Evolutionary conservation across 2,797 vertebrate species (phyloP).

Genomic region (Graptemys geographica): DNA sequence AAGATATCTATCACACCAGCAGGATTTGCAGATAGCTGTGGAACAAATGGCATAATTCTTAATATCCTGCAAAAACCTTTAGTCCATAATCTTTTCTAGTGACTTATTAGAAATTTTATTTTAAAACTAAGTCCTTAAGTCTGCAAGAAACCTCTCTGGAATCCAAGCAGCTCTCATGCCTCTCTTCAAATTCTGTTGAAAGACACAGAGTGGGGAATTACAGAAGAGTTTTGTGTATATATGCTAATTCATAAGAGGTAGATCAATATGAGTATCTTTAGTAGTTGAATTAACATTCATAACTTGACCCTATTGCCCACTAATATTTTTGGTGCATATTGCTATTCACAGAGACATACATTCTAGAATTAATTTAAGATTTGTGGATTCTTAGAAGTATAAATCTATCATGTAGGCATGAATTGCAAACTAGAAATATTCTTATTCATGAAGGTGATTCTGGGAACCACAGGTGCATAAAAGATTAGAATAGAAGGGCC

Average conservation of each 20-base stretch:
- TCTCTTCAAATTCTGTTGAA: conserved; percentile 71
- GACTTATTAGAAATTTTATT: conserved; percentile 70
- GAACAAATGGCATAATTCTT: conserved; percentile 45
- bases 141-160: conserved; percentile 66
- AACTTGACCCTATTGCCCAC: conserved; percentile 56
- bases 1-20: conserved; percentile 42
- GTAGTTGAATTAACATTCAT: conserved; percentile 24
- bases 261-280: conserved; percentile 47
- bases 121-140: conserved; percentile 74
- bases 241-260: not conserved
- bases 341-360: not conserved
- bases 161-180: conserved; percentile 55
- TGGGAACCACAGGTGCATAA: conserved; percentile 60
- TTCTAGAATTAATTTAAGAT: conserved; percentile 46
- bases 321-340: conserved; percentile 53
- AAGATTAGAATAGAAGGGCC: conserved; percentile 42
- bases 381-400: conserved; percentile 51
- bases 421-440: conserved; percentile 57
- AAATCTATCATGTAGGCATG: conserved; percentile 41
- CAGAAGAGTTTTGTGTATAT: conserved; percentile 51
- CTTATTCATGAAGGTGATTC: conserved; percentile 55
- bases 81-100: conserved; percentile 43
- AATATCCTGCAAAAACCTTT: conserved; percentile 63
- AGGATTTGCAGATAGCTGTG: conserved; percentile 45
- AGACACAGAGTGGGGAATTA: conserved; percentile 64